Base-by-base conservation (phyloP, 2,888 invertebrate species). In the Scaptomyza caliginosa region DNA sequence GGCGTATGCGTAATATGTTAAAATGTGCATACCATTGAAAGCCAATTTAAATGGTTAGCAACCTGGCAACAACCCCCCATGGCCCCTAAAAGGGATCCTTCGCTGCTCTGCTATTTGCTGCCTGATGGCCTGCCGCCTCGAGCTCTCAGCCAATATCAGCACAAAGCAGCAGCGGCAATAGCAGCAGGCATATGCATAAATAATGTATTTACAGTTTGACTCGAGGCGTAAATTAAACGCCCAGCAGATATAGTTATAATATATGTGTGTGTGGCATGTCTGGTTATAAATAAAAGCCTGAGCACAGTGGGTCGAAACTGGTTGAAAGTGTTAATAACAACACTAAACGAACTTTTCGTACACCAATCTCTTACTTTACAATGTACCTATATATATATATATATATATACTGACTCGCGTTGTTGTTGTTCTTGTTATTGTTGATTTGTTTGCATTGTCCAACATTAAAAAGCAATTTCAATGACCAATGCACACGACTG, bases 401-500 rank as follows among this genome's bases (percentile, higher is more conserved):
- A 5, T 24, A 5, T 24, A 5, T 28, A 11, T 13, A 32, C 13
- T 17, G 50, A 40, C 40, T 56, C 48, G 70, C 42, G 46, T 39
- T 21, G 39, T 38, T 38, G 43, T 19, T 39, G 19, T 30, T 28
- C 11, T 10, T 51, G 52, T 11, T 43, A 48, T 57, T 75, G 51
- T 74, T 70, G 64, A 75, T 76, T 75, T 75, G 65, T 60, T 74
- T 71, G 67, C 67, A 76, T 56, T 50, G 52, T 23, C 46, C 71
- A 66, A 76, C 79, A 76, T 79, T 79, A 77, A 77, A 79, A 77
- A 79, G 72, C 79, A 79, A 77, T 77, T 77, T 77, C 76, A 77
- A 79, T 79, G 76, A 75, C 72, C 82, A 82, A 68, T 78, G 82
- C 77, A 78, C 77, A 82, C 82, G 72, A 77, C 65, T 81, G 67